phyloP scores from a whole-genome alignment of 1,140 invertebrate genomes.

The Hesperophylax magnus region DNA sequence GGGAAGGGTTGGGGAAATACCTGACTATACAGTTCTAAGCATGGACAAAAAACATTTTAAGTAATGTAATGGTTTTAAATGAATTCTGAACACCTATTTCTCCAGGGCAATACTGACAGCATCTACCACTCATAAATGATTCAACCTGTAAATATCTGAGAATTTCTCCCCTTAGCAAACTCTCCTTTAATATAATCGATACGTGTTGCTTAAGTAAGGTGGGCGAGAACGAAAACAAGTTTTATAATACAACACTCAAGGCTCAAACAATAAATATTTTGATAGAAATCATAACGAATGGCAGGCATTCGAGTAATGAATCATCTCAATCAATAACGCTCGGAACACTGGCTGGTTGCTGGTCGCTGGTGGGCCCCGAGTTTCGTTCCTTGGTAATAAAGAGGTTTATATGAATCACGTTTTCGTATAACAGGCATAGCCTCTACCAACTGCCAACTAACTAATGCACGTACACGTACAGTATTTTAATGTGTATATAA shows the following conservation, averaged over 20 bases:
- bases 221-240: slow-evolving; percentile 20
- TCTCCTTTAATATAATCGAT: neutral
- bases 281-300: slow-evolving; percentile 29
- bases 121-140: too few species aligned
- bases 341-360: neutral
- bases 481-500: too few species aligned
- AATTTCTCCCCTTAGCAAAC: slow-evolving; percentile 2
- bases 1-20: too few species aligned
- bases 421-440: neutral
- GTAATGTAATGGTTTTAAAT: too few species aligned
- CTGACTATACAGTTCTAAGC: too few species aligned
- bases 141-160: too few species aligned
- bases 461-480: too few species aligned
- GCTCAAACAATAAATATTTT: slow-evolving; percentile 12
- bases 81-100: too few species aligned
- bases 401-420: slow-evolving; percentile 21
- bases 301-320: slow-evolving; percentile 15
- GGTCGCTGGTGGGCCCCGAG: neutral
- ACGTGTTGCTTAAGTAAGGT: neutral
- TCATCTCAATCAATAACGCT: slow-evolving; percentile 28
- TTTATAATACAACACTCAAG: slow-evolving; percentile 23
- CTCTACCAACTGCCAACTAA: too few species aligned
- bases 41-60: too few species aligned
- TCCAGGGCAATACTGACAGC: too few species aligned
- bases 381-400: slow-evolving; percentile 5